These are phyloP conservation scores for Anthoptus insignis DNA, from an alignment of 2,888 invertebrate species.

Conservation along the genomic window DNA sequence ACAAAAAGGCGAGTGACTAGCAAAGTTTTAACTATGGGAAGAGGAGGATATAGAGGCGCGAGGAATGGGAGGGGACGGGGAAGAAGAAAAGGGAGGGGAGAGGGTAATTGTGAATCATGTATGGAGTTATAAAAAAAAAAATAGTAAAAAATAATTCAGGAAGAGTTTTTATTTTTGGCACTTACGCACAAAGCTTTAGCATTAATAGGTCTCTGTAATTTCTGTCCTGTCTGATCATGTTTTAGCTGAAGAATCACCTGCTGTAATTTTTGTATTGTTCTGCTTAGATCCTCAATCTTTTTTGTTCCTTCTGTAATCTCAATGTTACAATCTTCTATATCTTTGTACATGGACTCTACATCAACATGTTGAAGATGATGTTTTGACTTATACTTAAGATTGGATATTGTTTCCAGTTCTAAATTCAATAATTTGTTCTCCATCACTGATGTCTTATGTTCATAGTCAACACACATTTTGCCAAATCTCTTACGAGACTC, in stretches of 20 bases:
- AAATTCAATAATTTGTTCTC: slow-evolving; percentile 73
- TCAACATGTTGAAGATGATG: slow-evolving; percentile 54
- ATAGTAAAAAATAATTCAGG: slow-evolving; percentile 19
- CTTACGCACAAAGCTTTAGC: slow-evolving; percentile 62
- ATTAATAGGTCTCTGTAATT: slow-evolving; percentile 62
- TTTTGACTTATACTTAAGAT: slow-evolving; percentile 66
- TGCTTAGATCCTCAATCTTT: slow-evolving; percentile 57
- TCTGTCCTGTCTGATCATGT: slow-evolving; percentile 60
- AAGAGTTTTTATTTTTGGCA: slow-evolving; percentile 58
- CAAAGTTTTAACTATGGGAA: too few species aligned
- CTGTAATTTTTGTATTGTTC: slow-evolving; percentile 63
- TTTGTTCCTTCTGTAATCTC: slow-evolving; percentile 60
- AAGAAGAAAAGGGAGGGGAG: too few species aligned
- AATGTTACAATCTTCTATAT: slow-evolving; percentile 61
- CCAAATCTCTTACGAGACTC: slow-evolving; percentile 79
- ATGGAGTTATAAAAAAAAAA: neutral
- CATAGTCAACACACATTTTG: slow-evolving; percentile 71
- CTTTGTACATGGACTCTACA: slow-evolving; percentile 57
- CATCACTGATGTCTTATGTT: slow-evolving; percentile 65
- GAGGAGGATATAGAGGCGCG: too few species aligned
- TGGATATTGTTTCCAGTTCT: slow-evolving; percentile 65
- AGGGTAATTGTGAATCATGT: too few species aligned
- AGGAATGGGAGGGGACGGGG: too few species aligned
- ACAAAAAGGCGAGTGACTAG: too few species aligned
- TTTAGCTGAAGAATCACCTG: slow-evolving; percentile 65